phyloP scores from a whole-genome alignment of 2,113 vertebrate species.

The Phrynocephalus versicolor region DNA sequence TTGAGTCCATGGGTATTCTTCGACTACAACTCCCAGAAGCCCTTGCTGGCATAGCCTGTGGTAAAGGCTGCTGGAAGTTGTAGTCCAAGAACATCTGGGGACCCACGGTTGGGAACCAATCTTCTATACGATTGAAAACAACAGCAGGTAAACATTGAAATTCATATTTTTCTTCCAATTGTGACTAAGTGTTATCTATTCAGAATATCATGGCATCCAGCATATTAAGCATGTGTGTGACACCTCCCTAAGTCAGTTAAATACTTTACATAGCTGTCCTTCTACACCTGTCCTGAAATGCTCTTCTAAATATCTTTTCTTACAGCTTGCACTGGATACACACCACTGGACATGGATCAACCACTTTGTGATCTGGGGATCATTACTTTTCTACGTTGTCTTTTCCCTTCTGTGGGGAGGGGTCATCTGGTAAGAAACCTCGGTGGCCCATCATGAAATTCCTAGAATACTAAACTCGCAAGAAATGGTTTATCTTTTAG shows the following conservation, averaged over 20 bases:
- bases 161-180: background rate
- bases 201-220: background rate
- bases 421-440: conserved; percentile 86
- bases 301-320: background rate
- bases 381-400: conserved; percentile 91
- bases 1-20: too few relatives aligned
- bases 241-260: background rate
- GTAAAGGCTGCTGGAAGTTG: too few relatives aligned
- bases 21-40: too few relatives aligned
- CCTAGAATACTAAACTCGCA: background rate
- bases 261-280: background rate
- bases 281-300: background rate
- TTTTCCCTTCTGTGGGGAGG: conserved; percentile 98
- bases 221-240: background rate
- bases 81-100: too few relatives aligned
- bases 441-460: conserved; percentile 4
- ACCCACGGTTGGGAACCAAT: too few relatives aligned
- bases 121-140: background rate
- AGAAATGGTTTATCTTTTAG: background rate
- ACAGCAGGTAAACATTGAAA: background rate
- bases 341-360: conserved; percentile 99
- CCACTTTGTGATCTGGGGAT: conserved; percentile 98
- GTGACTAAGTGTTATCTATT: background rate
- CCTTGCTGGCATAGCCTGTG: too few relatives aligned
- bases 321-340: conserved; percentile 93